phyloP scores from a whole-genome alignment of 2,113 vertebrate species.

The Struthio camelus region DNA sequence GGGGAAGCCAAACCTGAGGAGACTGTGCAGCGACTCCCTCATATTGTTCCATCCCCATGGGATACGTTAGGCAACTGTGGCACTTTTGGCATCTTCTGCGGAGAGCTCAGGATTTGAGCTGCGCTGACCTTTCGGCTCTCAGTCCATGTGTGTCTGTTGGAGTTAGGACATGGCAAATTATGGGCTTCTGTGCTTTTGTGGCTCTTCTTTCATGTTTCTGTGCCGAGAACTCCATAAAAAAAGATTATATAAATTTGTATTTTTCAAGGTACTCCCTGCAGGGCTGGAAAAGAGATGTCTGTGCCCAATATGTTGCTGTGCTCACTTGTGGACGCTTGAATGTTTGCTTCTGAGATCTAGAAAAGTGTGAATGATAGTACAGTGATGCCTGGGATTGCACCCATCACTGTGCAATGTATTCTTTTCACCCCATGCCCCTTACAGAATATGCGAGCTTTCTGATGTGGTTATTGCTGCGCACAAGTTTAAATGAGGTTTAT shows the following conservation, averaged over 20 bases:
- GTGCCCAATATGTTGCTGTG: background rate
- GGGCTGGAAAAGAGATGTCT: background rate
- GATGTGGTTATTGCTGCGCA: background rate
- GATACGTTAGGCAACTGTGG: background rate
- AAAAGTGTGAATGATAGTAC: background rate
- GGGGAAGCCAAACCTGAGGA: no score
- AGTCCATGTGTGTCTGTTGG: background rate
- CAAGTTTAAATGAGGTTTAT: background rate
- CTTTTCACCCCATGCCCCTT: fast-evolving
- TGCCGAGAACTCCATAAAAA: background rate
- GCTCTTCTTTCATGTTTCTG: background rate
- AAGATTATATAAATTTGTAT: background rate
- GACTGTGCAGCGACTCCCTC: no score
- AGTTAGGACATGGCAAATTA: background rate
- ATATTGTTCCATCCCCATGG: background rate
- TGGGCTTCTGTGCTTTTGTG: background rate
- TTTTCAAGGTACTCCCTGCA: background rate
- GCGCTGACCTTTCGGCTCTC: background rate
- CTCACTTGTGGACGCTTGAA: background rate
- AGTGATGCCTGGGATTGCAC: fast-evolving
- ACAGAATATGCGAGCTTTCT: background rate
- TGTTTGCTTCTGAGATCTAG: background rate
- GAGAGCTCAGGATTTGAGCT: background rate
- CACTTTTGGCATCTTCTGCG: background rate
- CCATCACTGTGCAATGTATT: background rate